A percentile compares a stretch with the other conserved stretches of the same genome.
phyloP scores from a whole-genome alignment of 2,888 invertebrate genomes.

The Phoronis australis region DNA sequence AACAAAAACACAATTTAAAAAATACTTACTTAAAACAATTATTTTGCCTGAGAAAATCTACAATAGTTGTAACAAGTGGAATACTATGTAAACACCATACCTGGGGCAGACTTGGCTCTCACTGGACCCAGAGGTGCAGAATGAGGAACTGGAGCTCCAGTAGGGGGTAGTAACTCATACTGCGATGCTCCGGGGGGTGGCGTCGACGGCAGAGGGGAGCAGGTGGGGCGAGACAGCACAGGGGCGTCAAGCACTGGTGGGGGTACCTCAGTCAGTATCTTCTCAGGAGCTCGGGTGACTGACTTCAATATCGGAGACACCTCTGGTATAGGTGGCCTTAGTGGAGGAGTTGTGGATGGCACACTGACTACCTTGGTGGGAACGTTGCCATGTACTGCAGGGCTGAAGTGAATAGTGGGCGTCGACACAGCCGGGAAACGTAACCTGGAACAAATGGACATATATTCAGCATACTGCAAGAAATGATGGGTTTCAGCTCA shows the following conservation, averaged over 20 bases:
- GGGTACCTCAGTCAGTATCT: too few relatives aligned
- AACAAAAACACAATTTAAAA: too few relatives aligned
- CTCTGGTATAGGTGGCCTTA: not conserved
- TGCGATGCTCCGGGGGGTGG: not conserved
- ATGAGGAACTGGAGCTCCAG: slow-evolving; percentile 9
- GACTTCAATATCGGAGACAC: too few relatives aligned
- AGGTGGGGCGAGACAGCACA: not conserved
- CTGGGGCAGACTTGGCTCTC: slow-evolving; percentile 30
- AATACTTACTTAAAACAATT: too few relatives aligned
- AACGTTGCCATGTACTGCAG: too few relatives aligned
- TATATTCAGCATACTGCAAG: too few relatives aligned
- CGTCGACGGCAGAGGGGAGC: not conserved
- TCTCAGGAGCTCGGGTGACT: not conserved
- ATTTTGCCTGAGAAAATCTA: too few relatives aligned
- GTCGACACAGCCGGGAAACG: too few relatives aligned
- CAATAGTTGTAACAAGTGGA: slow-evolving; percentile 7
- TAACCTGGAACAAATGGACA: too few relatives aligned
- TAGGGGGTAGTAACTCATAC: not conserved
- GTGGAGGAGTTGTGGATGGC: slow-evolving; percentile 11
- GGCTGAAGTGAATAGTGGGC: too few relatives aligned
- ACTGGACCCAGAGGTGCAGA: slow-evolving; percentile 17
- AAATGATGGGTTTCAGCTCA: too few relatives aligned
- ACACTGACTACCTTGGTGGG: too few relatives aligned
- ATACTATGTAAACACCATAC: slow-evolving; percentile 15
- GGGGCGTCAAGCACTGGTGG: not conserved